These are phyloP conservation scores for Himalopsyche phryganea DNA, from an alignment of 1,140 invertebrate species.

Conservation along the genomic window DNA sequence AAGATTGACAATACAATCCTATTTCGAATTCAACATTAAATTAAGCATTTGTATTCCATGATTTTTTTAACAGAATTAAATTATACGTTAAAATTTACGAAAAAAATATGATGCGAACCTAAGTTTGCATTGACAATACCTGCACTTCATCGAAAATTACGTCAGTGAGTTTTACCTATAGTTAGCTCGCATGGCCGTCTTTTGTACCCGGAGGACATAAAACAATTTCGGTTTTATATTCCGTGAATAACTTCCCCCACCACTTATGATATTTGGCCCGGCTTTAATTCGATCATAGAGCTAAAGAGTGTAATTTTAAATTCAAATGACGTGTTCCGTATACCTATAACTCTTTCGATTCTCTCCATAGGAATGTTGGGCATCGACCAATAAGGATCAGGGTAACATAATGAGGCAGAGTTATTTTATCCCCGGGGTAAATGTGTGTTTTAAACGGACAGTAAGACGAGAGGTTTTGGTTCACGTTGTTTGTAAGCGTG, in stretches of 20 bases:
- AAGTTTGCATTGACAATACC: no score
- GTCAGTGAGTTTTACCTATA: not conserved
- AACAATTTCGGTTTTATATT: conserved; percentile 30
- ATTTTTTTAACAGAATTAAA: no score
- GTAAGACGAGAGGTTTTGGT: conserved; percentile 23
- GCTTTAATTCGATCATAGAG: conserved; percentile 32
- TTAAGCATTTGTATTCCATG: no score
- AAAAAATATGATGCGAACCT: no score
- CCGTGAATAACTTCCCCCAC: conserved; percentile 15
- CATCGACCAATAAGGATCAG: conserved; percentile 32
- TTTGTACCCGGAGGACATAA: conserved; percentile 27
- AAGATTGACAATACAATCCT: no score
- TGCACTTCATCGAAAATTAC: not conserved
- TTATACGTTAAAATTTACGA: no score
- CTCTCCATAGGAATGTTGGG: conserved; percentile 20
- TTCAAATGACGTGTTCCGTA: conserved; percentile 35
- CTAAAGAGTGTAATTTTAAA: conserved; percentile 35
- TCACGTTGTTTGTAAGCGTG: not conserved
- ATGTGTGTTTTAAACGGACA: conserved; percentile 21
- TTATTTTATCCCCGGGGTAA: conserved; percentile 30
- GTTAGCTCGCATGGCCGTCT: conserved; percentile 15
- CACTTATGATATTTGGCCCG: conserved; percentile 11
- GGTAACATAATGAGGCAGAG: conserved; percentile 24
- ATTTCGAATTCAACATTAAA: no score
- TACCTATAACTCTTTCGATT: conserved; percentile 27